Evolutionary conservation across 1,140 invertebrate species (phyloP), one percentile per base, ranked within the genome.

Genomic region (Drosophila bifasciata): DNA sequence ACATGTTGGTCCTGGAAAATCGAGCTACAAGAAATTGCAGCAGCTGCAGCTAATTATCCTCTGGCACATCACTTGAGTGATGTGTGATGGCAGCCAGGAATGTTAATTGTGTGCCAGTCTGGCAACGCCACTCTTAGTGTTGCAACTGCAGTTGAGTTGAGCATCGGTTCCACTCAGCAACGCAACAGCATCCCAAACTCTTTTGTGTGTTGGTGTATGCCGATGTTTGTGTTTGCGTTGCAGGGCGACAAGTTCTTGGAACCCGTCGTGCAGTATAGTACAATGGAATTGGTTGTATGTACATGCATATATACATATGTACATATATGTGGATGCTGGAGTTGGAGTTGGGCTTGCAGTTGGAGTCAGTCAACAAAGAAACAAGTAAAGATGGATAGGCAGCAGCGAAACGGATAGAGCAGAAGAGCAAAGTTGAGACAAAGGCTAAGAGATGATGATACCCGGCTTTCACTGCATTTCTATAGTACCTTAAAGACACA

Each of bases 401-500:
- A 36, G 15, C 7, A 36, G 15, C 7, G 8, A 23, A 8, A 43
- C 46, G 23, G 15, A 46, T 15, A 32, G 23, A 50, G 43, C 46
- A 15, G 32, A 17, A 23, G 7, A 43, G 55, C 58, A 73, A 63
- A 73, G 50, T 36, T 36, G 62, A 68, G 19, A 68, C 7, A 16
- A n/a, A 45, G 5, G 28, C 32, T 36, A 36, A 45, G 43, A 66
- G 52, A 53, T 15, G 41, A 9, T 68, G 49, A 17, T 55, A 53
- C 53, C 43, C 63, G 80, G 73, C 81, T 85, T 81, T 86, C 69
- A 74, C 68, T 81, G 62, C 58, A 51, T 68, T 80, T 79, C 25
- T 73, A 68, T 68, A 36, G 11, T 36, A 50, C 70, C 45, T 55
- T 25, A 17, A 56, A 19, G 41, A 21, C n/a, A 11, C 13, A 16